A percentile compares a stretch with the other conserved stretches of the same genome.
These are phyloP conservation scores for Trematocara nigrifrons DNA, from an alignment of 2,113 vertebrate genomes.

Conservation along the genomic window DNA sequence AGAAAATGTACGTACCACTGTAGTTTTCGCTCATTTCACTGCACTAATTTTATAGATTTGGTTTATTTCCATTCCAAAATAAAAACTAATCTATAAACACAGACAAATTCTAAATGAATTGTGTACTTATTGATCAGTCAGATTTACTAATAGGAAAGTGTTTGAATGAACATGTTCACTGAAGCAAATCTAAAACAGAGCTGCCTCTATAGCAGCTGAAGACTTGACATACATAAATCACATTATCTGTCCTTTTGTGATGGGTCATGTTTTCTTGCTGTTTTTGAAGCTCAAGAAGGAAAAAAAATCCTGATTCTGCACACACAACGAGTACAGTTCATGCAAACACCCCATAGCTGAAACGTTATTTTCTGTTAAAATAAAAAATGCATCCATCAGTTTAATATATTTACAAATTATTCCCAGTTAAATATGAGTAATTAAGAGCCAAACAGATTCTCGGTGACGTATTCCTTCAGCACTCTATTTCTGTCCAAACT, in stretches of 20 bases:
- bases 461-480: neutral
- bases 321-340: neutral
- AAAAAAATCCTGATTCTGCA: neutral
- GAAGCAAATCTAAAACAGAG: neutral
- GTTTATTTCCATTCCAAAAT: neutral
- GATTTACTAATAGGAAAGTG: neutral
- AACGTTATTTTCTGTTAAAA: neutral
- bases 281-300: accelerated
- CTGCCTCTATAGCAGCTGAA: neutral
- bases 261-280: neutral
- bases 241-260: neutral
- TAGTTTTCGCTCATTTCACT: neutral
- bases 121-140: neutral
- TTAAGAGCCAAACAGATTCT: neutral
- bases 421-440: neutral
- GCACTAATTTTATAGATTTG: neutral
- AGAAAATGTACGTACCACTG: neutral
- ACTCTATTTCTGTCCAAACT: neutral
- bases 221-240: neutral
- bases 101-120: neutral
- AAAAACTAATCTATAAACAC: neutral
- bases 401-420: neutral
- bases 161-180: neutral
- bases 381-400: neutral
- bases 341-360: neutral